Conservation (phyloP, 1,140 invertebrate genomes). For the Habropoda laboriosa region DNA sequence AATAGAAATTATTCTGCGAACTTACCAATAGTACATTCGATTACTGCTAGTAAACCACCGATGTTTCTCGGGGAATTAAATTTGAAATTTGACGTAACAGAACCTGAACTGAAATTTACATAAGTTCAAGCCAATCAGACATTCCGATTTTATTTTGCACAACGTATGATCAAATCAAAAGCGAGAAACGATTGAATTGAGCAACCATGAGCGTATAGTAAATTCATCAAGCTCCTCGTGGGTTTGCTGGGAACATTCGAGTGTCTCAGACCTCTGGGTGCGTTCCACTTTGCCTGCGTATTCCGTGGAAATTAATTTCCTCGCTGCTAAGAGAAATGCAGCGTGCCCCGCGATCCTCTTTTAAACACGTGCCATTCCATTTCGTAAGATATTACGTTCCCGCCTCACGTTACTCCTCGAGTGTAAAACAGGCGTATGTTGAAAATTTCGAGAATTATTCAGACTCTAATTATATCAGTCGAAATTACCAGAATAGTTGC, state of each 20-base stretch:
- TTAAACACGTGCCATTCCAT: slow-evolving; percentile 9
- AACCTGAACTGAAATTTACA: too few species aligned
- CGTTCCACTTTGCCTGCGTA: slow-evolving; percentile 13
- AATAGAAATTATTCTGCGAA: too few species aligned
- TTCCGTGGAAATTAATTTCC: slow-evolving; percentile 39
- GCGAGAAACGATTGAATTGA: background rate
- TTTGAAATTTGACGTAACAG: too few species aligned
- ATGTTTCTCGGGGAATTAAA: too few species aligned
- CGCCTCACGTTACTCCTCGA: background rate
- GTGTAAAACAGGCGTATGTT: too few species aligned
- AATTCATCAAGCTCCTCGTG: slow-evolving; percentile 2
- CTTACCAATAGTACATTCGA: too few species aligned
- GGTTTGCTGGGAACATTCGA: background rate
- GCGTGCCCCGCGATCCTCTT: slow-evolving; percentile 9
- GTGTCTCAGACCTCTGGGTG: background rate
- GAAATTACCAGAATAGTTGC: background rate
- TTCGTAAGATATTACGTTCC: slow-evolving; percentile 24
- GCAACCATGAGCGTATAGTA: background rate
- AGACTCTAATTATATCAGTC: background rate
- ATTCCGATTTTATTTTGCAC: background rate
- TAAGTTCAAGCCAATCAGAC: too few species aligned
- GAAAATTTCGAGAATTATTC: background rate
- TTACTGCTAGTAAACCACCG: too few species aligned
- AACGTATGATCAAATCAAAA: background rate
- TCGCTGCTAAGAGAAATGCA: slow-evolving; percentile 20